Percentiles rank a stretch among this genome's conserved stretches.
Conservation (phyloP, 2,888 invertebrate genomes). For the Drosophila lutescens region DNA sequence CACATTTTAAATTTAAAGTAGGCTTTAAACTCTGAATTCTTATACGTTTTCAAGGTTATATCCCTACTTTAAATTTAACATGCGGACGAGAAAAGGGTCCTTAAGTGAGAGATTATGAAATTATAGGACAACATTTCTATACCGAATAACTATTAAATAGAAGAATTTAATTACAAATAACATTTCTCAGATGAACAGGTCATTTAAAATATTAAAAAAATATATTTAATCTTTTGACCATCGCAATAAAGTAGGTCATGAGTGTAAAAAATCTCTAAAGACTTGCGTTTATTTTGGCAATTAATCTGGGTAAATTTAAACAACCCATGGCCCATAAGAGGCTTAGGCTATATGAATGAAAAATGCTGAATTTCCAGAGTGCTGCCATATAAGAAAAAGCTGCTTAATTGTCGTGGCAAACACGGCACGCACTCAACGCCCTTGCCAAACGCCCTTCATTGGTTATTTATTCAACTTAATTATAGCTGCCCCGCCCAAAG, state of each 20-base stretch:
- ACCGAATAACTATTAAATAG: no score
- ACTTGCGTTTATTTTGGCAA: neutral
- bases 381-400: constrained; percentile 1
- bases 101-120: no score
- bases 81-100: no score
- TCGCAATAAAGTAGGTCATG: neutral
- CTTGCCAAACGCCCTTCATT: constrained; percentile 20
- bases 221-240: neutral
- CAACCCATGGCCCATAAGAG: neutral
- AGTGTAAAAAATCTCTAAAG: no score
- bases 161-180: no score
- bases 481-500: constrained; percentile 33
- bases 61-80: no score
- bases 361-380: neutral
- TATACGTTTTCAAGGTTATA: no score
- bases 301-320: neutral
- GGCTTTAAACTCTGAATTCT: no score
- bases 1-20: no score
- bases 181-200: no score
- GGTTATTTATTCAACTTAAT: constrained; percentile 52
- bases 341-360: neutral
- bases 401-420: constrained; percentile 19
- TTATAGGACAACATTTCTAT: no score
- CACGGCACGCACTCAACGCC: constrained; percentile 2
- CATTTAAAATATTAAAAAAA: no score